A percentile compares a stretch with the other conserved stretches of the same genome.
phyloP scores from a whole-genome alignment of 2,797 vertebrate species.

The Taeniopygia guttata region DNA sequence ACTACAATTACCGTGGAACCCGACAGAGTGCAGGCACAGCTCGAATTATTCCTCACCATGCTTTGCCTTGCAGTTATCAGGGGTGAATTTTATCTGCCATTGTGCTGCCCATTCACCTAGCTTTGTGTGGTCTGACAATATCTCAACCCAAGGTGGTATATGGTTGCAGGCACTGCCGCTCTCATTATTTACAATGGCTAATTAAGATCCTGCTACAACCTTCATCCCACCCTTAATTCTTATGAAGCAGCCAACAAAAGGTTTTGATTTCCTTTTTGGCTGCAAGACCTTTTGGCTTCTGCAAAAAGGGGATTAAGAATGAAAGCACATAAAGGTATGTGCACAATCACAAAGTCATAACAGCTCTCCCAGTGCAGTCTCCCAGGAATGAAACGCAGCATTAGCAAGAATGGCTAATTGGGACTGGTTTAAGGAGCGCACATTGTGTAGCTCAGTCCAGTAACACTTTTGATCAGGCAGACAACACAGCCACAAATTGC shows the following conservation, averaged over 20 bases:
- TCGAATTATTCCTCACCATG: background rate
- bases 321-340: conserved; percentile 74
- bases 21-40: background rate
- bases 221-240: conserved; percentile 72
- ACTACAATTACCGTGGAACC: conserved; percentile 33
- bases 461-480: conserved; percentile 71
- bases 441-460: conserved; percentile 65
- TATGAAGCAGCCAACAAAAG: conserved; percentile 74
- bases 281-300: conserved; percentile 75
- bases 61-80: conserved; percentile 24
- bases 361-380: conserved; percentile 68
- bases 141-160: conserved; percentile 74
- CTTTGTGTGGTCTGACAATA: conserved; percentile 73
- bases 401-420: conserved; percentile 69
- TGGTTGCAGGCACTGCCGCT: conserved; percentile 71
- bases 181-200: conserved; percentile 74
- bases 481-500: conserved; percentile 64
- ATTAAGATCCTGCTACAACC: conserved; percentile 75
- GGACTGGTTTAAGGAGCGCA: conserved; percentile 61
- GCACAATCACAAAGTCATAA: conserved; percentile 72
- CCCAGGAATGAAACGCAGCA: conserved; percentile 69
- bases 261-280: conserved; percentile 77
- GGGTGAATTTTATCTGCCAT: conserved; percentile 58
- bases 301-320: conserved; percentile 74
- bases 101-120: conserved; percentile 70